phyloP scores from a whole-genome alignment of 2,797 vertebrate genomes.

The Hipposideros larvatus region DNA sequence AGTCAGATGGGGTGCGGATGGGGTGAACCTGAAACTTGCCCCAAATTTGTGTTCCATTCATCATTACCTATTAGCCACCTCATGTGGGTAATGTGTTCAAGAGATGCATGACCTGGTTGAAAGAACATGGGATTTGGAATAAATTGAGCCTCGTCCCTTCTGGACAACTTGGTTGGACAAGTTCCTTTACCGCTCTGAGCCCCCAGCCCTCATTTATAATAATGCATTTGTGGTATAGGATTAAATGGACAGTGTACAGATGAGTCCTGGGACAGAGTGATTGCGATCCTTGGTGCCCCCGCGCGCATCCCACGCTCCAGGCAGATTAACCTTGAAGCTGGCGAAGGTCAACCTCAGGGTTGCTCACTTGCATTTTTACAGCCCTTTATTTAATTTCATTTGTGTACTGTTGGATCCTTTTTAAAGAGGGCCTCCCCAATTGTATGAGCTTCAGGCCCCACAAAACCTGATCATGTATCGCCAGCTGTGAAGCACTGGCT shows the following conservation, averaged over 20 bases:
- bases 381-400: background rate
- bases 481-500: background rate
- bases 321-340: background rate
- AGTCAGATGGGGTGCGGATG: background rate
- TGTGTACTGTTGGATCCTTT: background rate
- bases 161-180: background rate
- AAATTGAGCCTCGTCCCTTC: background rate
- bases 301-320: accelerated
- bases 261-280: background rate
- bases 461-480: background rate
- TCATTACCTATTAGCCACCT: background rate
- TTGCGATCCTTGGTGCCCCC: accelerated
- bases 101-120: background rate
- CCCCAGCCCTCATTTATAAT: background rate
- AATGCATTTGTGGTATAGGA: background rate
- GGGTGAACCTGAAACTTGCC: slow-evolving; percentile 59
- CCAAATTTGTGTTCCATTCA: slow-evolving; percentile 27
- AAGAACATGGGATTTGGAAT: background rate
- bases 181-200: background rate
- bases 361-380: accelerated
- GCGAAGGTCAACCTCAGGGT: background rate
- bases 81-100: background rate
- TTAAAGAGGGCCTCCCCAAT: background rate
- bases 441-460: background rate
- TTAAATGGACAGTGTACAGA: background rate